Evolutionary conservation across 2,888 invertebrate genomes (phyloP).

Genomic region (Drosophila dives): DNA sequence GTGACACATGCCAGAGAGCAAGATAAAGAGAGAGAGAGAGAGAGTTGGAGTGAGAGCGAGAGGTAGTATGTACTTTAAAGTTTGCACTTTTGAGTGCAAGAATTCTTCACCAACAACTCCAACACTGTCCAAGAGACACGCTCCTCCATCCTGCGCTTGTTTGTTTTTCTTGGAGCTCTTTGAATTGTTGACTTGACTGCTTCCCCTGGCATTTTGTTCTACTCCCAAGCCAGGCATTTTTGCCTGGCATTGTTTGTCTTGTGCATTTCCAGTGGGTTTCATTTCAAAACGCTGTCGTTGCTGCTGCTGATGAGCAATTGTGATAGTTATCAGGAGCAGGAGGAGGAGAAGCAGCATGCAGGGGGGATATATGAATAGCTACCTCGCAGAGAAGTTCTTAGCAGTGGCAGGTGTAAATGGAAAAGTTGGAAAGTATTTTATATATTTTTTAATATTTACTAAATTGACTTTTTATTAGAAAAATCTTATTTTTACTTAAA

Average conservation of each 20-base stretch:
- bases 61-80: constrained; percentile 37
- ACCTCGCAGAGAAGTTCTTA: background rate
- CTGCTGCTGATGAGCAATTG: constrained; percentile 50
- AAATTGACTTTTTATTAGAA: background rate
- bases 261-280: constrained; percentile 36
- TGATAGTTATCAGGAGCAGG: constrained; percentile 37
- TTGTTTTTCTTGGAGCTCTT: constrained; percentile 46
- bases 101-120: background rate
- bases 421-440: background rate
- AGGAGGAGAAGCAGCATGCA: background rate
- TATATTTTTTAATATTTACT: background rate
- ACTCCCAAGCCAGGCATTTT: constrained; percentile 31
- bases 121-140: background rate
- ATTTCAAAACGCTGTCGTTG: constrained; percentile 5
- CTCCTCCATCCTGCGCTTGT: constrained; percentile 29
- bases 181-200: constrained; percentile 1
- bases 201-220: constrained; percentile 5
- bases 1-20: constrained; percentile 63
- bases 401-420: background rate
- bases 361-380: background rate
- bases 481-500: background rate
- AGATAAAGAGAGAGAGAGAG: constrained; percentile 12
- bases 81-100: constrained; percentile 75
- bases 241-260: constrained; percentile 51
- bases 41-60: constrained; percentile 1